These are phyloP conservation scores for Willisornis vidua DNA, from an alignment of 2,113 vertebrate species.

Conservation along the genomic window DNA sequence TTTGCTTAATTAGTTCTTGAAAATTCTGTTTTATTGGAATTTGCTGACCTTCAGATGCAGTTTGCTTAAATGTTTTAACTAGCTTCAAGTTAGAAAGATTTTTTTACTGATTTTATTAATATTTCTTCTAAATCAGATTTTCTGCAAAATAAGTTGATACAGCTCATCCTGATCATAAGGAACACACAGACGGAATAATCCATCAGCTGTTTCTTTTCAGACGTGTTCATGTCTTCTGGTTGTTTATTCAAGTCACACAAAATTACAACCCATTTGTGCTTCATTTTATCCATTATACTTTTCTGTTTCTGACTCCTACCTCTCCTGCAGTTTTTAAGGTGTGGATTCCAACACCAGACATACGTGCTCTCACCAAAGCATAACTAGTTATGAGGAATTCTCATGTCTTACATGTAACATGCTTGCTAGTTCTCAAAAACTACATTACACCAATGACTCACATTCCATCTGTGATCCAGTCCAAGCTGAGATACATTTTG, in stretches of 20 bases:
- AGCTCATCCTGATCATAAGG: not conserved
- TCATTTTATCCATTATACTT: not conserved
- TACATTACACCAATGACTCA: not conserved
- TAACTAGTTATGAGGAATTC: not conserved
- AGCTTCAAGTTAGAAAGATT: not conserved
- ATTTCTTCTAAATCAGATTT: not conserved
- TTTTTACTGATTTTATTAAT: not conserved
- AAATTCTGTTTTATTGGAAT: not conserved
- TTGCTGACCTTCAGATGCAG: not conserved
- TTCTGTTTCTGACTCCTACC: not conserved
- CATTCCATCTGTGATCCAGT: not conserved
- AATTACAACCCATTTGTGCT: not conserved
- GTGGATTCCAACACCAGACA: not conserved
- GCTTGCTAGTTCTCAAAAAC: not conserved
- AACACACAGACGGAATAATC: not conserved
- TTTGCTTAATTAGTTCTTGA: not conserved
- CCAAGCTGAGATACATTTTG: not conserved
- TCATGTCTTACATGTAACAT: not conserved
- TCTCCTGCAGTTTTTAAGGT: not conserved
- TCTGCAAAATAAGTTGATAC: not conserved
- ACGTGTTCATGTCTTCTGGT: not conserved
- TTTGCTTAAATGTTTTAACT: not conserved
- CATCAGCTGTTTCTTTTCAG: not conserved
- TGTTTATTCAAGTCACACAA: not conserved
- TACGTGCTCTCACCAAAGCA: not conserved